These are phyloP conservation scores for Elysia crispata DNA, from an alignment of 2,888 invertebrate species.

Conservation along the genomic window DNA sequence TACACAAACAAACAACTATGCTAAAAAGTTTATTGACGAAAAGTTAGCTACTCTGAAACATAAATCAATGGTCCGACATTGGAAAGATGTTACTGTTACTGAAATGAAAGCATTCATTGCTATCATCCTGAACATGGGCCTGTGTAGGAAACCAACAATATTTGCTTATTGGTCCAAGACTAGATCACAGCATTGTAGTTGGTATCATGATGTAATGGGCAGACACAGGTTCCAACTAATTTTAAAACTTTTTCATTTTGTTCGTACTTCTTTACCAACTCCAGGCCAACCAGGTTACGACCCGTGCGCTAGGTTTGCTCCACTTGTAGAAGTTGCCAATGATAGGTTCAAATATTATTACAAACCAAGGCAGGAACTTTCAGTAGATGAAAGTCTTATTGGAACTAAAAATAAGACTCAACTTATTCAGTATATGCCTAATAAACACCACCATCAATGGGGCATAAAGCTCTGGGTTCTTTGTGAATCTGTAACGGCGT, in stretches of 20 bases:
- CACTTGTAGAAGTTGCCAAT: conserved; percentile 3
- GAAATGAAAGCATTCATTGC: conserved; percentile 15
- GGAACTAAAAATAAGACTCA: conserved; percentile 3
- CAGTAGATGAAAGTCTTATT: neutral
- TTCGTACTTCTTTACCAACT: conserved; percentile 4
- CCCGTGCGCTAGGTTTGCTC: neutral
- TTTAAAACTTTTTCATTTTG: conserved; percentile 5
- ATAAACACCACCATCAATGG: conserved; percentile 10
- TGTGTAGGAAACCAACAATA: conserved; percentile 11
- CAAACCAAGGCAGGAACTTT: conserved; percentile 2
- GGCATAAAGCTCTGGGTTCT: neutral
- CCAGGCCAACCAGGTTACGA: conserved; percentile 10
- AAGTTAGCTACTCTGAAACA: neutral
- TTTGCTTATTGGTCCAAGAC: conserved; percentile 2
- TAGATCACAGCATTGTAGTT: neutral
- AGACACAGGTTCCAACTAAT: conserved; percentile 10
- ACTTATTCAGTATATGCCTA: conserved; percentile 9
- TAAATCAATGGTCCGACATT: neutral
- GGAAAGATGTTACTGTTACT: conserved; percentile 2
- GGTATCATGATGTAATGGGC: conserved; percentile 7
- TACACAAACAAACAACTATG: neutral
- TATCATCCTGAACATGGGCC: conserved; percentile 6
- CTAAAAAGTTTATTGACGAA: conserved; percentile 3
- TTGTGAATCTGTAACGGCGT: conserved; percentile 3
- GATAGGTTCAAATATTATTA: neutral